Base-by-base conservation (phyloP, 1,140 invertebrate genomes). In the Stegodyphus dumicola region DNA sequence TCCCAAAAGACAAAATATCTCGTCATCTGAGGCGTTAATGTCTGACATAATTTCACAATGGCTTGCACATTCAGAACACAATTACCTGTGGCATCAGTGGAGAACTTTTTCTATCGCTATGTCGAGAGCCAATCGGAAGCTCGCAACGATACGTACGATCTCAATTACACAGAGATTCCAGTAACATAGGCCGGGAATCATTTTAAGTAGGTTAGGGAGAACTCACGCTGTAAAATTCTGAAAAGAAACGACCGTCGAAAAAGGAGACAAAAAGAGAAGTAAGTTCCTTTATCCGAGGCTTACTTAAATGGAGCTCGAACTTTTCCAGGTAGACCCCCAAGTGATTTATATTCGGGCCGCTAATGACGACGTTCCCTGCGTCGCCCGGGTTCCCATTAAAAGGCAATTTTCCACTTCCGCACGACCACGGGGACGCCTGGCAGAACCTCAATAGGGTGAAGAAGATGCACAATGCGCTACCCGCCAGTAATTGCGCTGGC, bases 351-450 rank as follows among this genome's bases (percentile, higher is more conserved):
- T 85, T 85, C 81, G 73, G 73, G 80, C 74, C 74, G 81, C 74
- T 85, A 85, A 85, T 85, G 81, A 85, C 81, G 81, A 48, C 74
- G 51, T 76, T 76, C 66, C 81, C 60, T 33, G 80, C 56, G 71
- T 83, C 60, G 80, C 71, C 69, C 56, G 80, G 54, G 56, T 74
- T 56, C 73, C 81, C 74, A 85, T 85, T 85, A 85, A 85, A 85
- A 85, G 81, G 81, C 81, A 85, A 85, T 85, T 85, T 85, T 85
- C 81, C 81, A 85, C 81, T 85, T 85, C 81, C 81, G 51, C 52
- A 74, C 60, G 81, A 85, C 81, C 81, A 48, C 81, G 51, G 70
- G 69, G 51, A 76, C 49, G 81, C 81, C 33, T 85, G 49, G 73
- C 48, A 60, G 66, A 70, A 83, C 71, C 80, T 83, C 80, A 83